Base-by-base conservation (phyloP, 2,888 invertebrate genomes). In the Himalopsyche tibetana region DNA sequence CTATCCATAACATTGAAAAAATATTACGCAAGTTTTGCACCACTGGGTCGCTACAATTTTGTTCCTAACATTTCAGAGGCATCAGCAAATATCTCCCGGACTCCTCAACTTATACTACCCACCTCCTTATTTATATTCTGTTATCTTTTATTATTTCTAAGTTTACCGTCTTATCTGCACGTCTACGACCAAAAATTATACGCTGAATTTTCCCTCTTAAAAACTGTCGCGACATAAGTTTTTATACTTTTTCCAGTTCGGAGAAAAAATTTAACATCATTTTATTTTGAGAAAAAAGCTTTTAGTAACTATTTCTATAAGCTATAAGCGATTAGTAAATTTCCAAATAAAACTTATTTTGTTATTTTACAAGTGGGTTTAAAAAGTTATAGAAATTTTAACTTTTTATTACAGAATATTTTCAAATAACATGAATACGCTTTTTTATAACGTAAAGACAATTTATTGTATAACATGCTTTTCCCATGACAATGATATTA, bases 91-190 rank as follows among this genome's bases (percentile, higher is more conserved):
- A 63, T 63, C 63, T 63, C 19, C 19, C 63, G 63, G 63, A 63
- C 63, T 19, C 63, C 19, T 63, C 63, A 63, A 28, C 63, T n/a
- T 63, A 63, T 63, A 63, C 63, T 63, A 63, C 63, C 63, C 63
- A 63, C 63, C 63, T 63, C n/a, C 63, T 63, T 63, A 63, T 63
- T 63, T 63, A 63, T 63, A 63, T 63, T 63, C 63, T 63, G 63
- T 63, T 63, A 63, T 63, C 63, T 63, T 63, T 63, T 63, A 63
- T n/a, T 63, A 63, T 63, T 63, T 63, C 63, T 63, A 63, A 63
- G 63, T 63, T 63, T 63, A 63, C 63, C 63, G 63, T 15, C 63
- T 63, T 63, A 63, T 63, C 63, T 63, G 63, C 63, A n/a, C 63
- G 19, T 63, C 63, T 63, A 63, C 63, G 63, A 63, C 63, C 63